Percentiles rank a stretch among this genome's conserved stretches.
phyloP scores from a whole-genome alignment of 1,140 invertebrate species.

The Ditylenchus dipsaci region DNA sequence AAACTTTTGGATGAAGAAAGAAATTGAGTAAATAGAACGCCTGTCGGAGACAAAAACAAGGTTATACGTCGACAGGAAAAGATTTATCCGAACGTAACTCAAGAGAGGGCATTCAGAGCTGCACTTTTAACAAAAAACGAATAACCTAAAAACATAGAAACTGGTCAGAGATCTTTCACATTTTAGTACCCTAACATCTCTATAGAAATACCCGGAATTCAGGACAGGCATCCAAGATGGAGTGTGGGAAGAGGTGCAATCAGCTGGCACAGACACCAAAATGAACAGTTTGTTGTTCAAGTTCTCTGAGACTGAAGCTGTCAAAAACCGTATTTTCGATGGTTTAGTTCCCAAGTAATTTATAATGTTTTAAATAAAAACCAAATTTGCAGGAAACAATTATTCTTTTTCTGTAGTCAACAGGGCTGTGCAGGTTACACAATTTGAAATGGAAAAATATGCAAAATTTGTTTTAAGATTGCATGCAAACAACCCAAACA shows the following conservation, averaged over 20 bases:
- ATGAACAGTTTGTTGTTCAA: neutral
- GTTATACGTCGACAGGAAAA: too few species aligned
- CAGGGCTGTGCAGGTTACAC: neutral
- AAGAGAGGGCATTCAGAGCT: too few species aligned
- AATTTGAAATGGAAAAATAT: too few species aligned
- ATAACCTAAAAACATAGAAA: too few species aligned
- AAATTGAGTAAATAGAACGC: too few species aligned
- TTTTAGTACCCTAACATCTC: too few species aligned
- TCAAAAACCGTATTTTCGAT: neutral
- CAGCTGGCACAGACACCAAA: neutral
- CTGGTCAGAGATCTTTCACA: too few species aligned
- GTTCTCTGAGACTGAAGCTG: neutral
- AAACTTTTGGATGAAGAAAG: too few species aligned
- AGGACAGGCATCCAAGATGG: neutral
- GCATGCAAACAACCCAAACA: constrained; percentile 13
- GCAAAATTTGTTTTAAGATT: constrained; percentile 14
- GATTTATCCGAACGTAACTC: too few species aligned
- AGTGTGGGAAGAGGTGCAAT: neutral
- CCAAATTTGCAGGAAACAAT: neutral
- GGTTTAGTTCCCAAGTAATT: neutral
- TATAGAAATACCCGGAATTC: too few species aligned
- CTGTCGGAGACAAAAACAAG: too few species aligned
- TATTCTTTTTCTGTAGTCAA: neutral
- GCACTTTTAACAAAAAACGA: too few species aligned
- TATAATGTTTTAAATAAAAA: neutral